Conservation (phyloP, 1,140 invertebrate species). For the Trypoxylus dichotomus region DNA sequence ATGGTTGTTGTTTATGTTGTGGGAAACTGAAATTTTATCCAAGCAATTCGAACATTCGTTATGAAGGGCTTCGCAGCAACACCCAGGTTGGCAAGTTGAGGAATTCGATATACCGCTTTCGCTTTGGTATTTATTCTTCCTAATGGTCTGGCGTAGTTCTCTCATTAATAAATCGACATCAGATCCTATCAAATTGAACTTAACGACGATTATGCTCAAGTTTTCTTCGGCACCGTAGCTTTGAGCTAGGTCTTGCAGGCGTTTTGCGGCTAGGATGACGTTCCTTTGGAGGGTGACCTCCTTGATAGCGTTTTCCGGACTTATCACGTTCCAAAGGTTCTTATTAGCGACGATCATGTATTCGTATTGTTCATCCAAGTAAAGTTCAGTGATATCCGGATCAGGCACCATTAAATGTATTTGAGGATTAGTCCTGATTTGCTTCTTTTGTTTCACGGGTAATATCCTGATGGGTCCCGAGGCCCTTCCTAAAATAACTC, state of each 20-base stretch:
- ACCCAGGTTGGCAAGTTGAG: constrained; percentile 60
- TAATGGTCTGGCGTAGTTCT: constrained; percentile 72
- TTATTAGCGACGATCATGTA: constrained; percentile 79
- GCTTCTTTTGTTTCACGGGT: constrained; percentile 59
- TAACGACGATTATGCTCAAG: constrained; percentile 74
- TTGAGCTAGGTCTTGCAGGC: constrained; percentile 79
- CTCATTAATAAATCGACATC: constrained; percentile 75
- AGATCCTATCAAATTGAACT: constrained; percentile 65
- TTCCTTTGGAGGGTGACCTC: constrained; percentile 75
- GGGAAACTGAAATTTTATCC: constrained; percentile 44
- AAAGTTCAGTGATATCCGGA: constrained; percentile 72
- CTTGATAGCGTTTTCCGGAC: constrained; percentile 70
- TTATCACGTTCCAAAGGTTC: constrained; percentile 76
- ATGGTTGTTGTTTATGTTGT: constrained; percentile 51
- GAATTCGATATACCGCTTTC: constrained; percentile 54
- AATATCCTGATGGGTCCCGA: constrained; percentile 63
- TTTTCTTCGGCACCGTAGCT: constrained; percentile 81
- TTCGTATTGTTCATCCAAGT: constrained; percentile 77
- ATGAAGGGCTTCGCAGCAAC: constrained; percentile 62
- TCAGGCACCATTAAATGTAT: constrained; percentile 71
- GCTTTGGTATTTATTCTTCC: constrained; percentile 57
- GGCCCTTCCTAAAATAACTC: constrained; percentile 68
- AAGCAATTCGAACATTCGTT: constrained; percentile 63
- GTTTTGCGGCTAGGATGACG: constrained; percentile 76
- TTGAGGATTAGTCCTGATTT: constrained; percentile 65